Evolutionary conservation across 2,113 vertebrate genomes (phyloP).

Genomic region (Rostratula benghalensis): DNA sequence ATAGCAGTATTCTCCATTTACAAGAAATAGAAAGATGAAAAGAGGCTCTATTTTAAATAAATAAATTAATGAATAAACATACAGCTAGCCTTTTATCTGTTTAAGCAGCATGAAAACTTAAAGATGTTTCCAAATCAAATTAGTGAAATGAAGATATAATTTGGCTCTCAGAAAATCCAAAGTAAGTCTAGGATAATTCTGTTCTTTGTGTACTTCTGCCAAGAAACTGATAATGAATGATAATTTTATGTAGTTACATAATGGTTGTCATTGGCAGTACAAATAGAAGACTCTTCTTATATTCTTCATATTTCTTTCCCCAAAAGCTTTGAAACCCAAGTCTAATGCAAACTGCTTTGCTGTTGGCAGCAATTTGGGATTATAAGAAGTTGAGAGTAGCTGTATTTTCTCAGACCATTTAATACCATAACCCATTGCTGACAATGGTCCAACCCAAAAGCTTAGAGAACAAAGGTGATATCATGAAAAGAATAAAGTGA

Average conservation of each 20-base stretch:
- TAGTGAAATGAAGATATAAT: not conserved
- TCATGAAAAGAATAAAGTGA: not conserved
- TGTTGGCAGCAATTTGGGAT: not conserved
- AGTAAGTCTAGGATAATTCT: not conserved
- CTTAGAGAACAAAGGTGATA: not conserved
- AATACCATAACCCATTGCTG: not conserved
- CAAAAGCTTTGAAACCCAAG: not conserved
- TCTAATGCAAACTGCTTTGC: not conserved
- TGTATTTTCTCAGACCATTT: not conserved
- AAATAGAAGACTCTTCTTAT: not conserved
- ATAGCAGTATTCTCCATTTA: not conserved
- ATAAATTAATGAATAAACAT: not conserved
- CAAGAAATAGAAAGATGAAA: not conserved
- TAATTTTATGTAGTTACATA: slow-evolving; percentile 1
- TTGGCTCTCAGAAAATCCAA: not conserved
- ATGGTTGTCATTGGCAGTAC: not conserved
- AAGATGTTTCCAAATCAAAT: not conserved
- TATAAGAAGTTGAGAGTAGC: not conserved
- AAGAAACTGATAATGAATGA: slow-evolving; percentile 14
- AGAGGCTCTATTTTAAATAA: not conserved
- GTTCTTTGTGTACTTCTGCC: slow-evolving; percentile 7
- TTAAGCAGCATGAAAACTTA: not conserved
- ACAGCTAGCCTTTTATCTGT: not conserved
- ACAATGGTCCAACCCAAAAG: not conserved
- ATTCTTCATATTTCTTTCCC: not conserved